Evolutionary conservation across 2,888 invertebrate species (phyloP), one percentile per base, ranked within the genome.

Genomic region (Tyria jacobaeae): DNA sequence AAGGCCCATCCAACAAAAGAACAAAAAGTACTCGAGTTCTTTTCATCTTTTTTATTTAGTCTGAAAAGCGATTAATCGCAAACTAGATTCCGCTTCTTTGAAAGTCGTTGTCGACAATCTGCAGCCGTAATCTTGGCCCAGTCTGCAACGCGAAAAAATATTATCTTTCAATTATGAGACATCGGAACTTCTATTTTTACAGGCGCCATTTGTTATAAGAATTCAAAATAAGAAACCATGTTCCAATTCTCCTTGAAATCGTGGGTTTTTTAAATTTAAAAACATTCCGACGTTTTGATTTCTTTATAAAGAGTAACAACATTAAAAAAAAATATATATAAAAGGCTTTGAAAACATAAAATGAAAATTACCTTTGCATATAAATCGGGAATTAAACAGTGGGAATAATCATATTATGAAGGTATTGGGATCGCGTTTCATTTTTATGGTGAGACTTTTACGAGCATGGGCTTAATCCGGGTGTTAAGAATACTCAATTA

Each of bases 101-200:
- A 77, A 80, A 80, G 66, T 68, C 68, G 66, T 74, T 68, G 69
- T 68, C 52, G 63, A 71, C 68, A 55, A 78, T 80, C 80, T 83
- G 79, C 82, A 83, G 67, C 71, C 73, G 74, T 80, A 74, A 79
- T 78, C 77, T 78, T 75, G 72, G 57, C 66, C 69, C 60, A 78
- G 70, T 80, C 78, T 85, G 83, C 84, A 84, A 73, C 80, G 80
- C 61, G 75, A 78, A 85, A 87, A 88, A 89, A 89, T 89, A 89
- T 89, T 89, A 87, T 89, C 86, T 85, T 89, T 89, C 88, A 89
- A 89, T 89, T 89, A 89, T 81, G 71, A 71, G 76, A 83, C 78
- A 80, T 82, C 82, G 79, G 79, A 70, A 70, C 78, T 73, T 83
- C 73, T 88, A 84, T 89, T 89, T 88, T 86, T 86, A 81, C 88